Base-by-base conservation (phyloP, 1,140 invertebrate genomes). In the Polypedilum vanderplanki region DNA sequence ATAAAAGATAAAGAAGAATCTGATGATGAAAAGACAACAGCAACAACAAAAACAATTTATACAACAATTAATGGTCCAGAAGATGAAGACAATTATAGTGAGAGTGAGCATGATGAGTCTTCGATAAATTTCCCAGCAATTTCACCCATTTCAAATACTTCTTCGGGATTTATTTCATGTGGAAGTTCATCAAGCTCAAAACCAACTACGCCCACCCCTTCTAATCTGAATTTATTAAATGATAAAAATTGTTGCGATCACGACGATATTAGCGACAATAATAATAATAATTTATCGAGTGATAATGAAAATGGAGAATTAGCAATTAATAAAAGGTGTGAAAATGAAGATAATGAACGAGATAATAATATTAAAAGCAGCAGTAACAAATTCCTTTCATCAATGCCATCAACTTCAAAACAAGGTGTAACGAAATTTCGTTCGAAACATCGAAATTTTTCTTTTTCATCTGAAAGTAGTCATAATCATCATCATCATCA, bases 261-360 rank as follows among this genome's bases (percentile, higher is more conserved):
- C 20, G 17, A 18, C 18, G 18, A 20, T 20, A 70, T 20, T 22
- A 20, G 17, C 17, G 18, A 70, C 17, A 70, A 70, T 22, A 70
- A 22, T 22, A 20, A 7, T 18, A 67, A 67, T 67, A 67, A 67
- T 18, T 8, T 10, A 20, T 10, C 9, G 5, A n/a, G 65, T 22
- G 65, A 20, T 18, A 70, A 22, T 70, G 65, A 70, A 70, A 20
- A 20, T 20, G 65, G 65, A 9, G 15, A 70, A 70, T 70, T 70
- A 70, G 65, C 65, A 70, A 20, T 70, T 18, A 70, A 8, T 70
- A 70, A 22, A 57, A 57, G 46, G 46, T 57, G 46, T 70, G 17
- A 70, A 18, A 12, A 57, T 57, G 12, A 57, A n/a, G 12, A 57
- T n/a, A 57, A n/a, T 57, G 46, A 57, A 12, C 12, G 3, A 1